Base-by-base conservation (phyloP, 2,113 vertebrate species). In the Sebastes fasciatus region DNA sequence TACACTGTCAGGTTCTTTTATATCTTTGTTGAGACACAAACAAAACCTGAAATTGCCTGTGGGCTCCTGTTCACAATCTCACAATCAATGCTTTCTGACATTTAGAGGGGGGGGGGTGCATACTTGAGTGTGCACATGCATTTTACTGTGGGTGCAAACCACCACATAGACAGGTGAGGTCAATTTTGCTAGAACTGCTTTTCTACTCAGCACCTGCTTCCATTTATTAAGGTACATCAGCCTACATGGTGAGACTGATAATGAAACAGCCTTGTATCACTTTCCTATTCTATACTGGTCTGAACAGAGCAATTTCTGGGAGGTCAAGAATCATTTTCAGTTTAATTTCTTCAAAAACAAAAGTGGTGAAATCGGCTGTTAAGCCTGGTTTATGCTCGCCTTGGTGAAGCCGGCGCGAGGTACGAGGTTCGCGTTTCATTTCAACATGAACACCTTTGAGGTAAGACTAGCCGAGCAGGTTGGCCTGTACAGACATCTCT, bases 41-140 rank as follows among this genome's bases (percentile, higher is more conserved):
- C 40, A 65, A 79, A 92, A 92, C 58, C 58, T 85, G 87, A 90
- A 88, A 80, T 54, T 49, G 86, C 90, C 86, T 8, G 12, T n/a
- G 6, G 92, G 87, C 80, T 88, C 69, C 72, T 82, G 64, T 78
- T 92, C 86, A 87, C 84, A 70, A 58, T 88, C 76, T 72, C 65
- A 77, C 40, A 86, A 88, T 92, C 91, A 79, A 93, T 92, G 90
- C 69, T 67, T 86, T 86, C 79, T 94, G 93, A 93, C 93, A 94
- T 92, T 94, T 84, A 40, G 55, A 10, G 52, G 21, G 34, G 34
- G 65, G 12, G 14, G 6, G 14, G 7, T 26, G 54, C 1, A 13
- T 74, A n/a, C 1, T 5, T 45, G 63, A 23, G 1, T 43, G 0
- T 23, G 45, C 4, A 42, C 26, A 8, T 76, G 77, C 9, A 68